Conservation (phyloP, 2,888 invertebrate species). For the Barypeithes pellucidus region DNA sequence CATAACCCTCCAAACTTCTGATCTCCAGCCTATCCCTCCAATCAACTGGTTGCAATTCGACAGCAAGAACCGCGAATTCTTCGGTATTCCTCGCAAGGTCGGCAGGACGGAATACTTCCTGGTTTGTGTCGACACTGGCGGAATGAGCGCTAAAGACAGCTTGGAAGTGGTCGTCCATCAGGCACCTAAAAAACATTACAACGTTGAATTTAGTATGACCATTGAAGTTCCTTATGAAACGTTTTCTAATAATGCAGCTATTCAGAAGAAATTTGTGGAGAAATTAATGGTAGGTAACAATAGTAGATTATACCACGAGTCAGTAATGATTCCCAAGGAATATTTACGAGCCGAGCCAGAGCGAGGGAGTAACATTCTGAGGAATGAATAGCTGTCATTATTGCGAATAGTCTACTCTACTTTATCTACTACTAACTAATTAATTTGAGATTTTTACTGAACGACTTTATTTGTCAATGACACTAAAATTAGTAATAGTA, state of each 20-base stretch:
- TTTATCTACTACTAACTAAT: too few species aligned
- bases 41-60: conserved; percentile 93
- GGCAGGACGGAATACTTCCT: conserved; percentile 86
- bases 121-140: conserved; percentile 83
- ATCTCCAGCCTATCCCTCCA: conserved; percentile 78
- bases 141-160: conserved; percentile 85
- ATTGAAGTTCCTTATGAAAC: conserved; percentile 78
- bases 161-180: conserved; percentile 83
- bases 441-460: too few species aligned
- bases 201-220: conserved; percentile 87
- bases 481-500: too few species aligned
- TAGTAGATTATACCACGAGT: too few species aligned
- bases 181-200: conserved; percentile 78
- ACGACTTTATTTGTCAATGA: too few species aligned
- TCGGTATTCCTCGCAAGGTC: conserved; percentile 83
- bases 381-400: too few species aligned
- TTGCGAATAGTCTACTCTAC: too few species aligned
- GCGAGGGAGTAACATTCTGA: too few species aligned
- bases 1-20: conserved; percentile 82
- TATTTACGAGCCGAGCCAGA: too few species aligned
- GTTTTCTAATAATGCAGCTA: conserved; percentile 80
- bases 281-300: conserved; percentile 74
- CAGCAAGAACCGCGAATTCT: conserved; percentile 89
- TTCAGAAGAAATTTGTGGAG: conserved; percentile 87
- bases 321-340: too few species aligned